Base-by-base conservation (phyloP, 2,888 invertebrate genomes). In the Calameuta filiformis region DNA sequence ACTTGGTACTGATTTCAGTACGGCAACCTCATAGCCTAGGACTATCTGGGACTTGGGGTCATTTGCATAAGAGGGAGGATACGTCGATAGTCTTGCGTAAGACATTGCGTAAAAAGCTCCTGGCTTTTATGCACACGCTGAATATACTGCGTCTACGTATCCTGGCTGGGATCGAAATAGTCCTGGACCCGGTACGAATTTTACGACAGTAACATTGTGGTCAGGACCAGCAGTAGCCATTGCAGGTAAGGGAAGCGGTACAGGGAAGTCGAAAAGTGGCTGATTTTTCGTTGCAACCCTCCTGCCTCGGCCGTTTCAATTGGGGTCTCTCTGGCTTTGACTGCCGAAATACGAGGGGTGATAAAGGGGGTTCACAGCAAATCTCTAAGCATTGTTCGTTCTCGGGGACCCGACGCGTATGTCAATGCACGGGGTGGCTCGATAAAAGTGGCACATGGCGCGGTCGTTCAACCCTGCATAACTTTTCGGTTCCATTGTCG, bases 361-460 rank as follows among this genome's bases (percentile, higher is more conserved):
- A 23, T 6, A 35, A 74, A 78, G 75, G 78, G 78, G 76, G 79
- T 76, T 33, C 33, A 33, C 76, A 56, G 73, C 79, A 76, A 79
- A 76, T 79, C 74, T 77, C 73, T 3, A 56, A 74, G 69, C 73
- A 79, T 79, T 76, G 76, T 81, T 77, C 73, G 77, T 73, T n/a
- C 68, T 35, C 56, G 33, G 56, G 35, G 68, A 68, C 69, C 77
- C 83, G 69, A 40, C 76, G 76, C 79, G 76, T 74, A 74, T 76
- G 79, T 76, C 79, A 76, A 79, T 79, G 74, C 76, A 79, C 37
- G 77, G 80, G 79, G 76, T 78, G 74, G 77, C 69, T 75, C 77
- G 71, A 71, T 80, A 79, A 83, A 86, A 85, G 85, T 85, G 84
- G 83, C 85, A 85, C 85, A 85, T 85, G 85, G 82, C 84, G 75